phyloP scores from a whole-genome alignment of 2,797 vertebrate genomes.

The Micromesistius poutassou region DNA sequence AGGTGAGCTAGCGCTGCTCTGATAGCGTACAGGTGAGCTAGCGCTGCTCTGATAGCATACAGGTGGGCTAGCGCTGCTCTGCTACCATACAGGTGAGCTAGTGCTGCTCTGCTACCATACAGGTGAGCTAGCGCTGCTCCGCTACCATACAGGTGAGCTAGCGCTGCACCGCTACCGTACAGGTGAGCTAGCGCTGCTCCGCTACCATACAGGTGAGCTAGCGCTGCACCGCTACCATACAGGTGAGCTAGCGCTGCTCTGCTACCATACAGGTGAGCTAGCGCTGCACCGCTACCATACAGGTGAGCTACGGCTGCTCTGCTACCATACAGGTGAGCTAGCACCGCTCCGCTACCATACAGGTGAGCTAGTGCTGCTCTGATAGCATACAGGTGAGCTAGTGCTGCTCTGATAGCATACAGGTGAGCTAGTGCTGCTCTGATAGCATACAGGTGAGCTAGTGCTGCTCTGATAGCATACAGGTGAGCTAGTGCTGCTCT shows the following conservation, averaged over 20 bases:
- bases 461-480: too few relatives aligned
- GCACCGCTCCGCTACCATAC: background rate
- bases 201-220: background rate
- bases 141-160: background rate
- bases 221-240: background rate
- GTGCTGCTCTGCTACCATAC: conserved; percentile 13
- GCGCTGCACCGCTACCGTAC: conserved; percentile 72
- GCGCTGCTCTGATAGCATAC: background rate
- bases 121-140: too few relatives aligned
- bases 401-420: conserved; percentile 13
- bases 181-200: conserved; percentile 71
- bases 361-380: background rate
- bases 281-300: background rate
- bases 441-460: background rate
- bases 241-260: background rate
- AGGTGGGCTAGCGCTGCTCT: background rate
- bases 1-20: background rate
- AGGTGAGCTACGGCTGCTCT: background rate
- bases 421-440: too few relatives aligned
- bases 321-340: background rate
- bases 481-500: conserved; percentile 85
- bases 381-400: conserved; percentile 64
- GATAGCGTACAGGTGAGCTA: background rate
- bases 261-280: background rate
- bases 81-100: conserved; percentile 64